These are phyloP conservation scores for Yponomeuta sedellus DNA, from an alignment of 2,888 invertebrate genomes.

Conservation along the genomic window DNA sequence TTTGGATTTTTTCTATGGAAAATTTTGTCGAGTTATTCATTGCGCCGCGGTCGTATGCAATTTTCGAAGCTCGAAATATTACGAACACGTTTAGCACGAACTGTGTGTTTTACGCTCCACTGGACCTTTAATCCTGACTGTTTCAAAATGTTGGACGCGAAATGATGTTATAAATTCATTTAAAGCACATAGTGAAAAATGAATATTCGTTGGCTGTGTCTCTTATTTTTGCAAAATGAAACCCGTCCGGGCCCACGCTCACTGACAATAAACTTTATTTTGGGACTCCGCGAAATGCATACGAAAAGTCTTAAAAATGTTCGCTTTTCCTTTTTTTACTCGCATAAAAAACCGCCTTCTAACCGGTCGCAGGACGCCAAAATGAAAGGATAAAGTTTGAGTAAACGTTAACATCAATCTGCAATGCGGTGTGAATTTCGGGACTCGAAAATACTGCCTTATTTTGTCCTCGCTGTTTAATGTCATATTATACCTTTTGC, in stretches of 20 bases:
- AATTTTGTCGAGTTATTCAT: not conserved
- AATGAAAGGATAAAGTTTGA: constrained; percentile 35
- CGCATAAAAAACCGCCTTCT: constrained; percentile 34
- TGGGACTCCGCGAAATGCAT: constrained; percentile 48
- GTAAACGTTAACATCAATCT: constrained; percentile 36
- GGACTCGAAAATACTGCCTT: not conserved
- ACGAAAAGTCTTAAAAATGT: constrained; percentile 42
- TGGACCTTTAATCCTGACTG: not conserved
- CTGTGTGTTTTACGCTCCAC: not conserved
- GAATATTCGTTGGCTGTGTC: not conserved
- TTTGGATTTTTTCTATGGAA: no score
- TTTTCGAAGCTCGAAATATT: not conserved
- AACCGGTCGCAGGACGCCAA: constrained; percentile 46
- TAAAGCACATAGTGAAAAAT: constrained; percentile 12
- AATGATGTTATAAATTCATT: constrained; percentile 9
- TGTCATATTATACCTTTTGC: not conserved
- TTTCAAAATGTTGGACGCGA: not conserved
- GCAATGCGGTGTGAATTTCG: constrained; percentile 14
- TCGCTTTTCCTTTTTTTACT: constrained; percentile 42
- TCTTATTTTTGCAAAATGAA: constrained; percentile 10
- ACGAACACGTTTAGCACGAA: not conserved
- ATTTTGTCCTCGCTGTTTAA: not conserved
- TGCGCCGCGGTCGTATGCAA: not conserved
- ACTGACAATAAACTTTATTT: constrained; percentile 65
- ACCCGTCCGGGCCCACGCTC: constrained; percentile 40